A percentile compares a stretch with the other conserved stretches of the same genome.
Evolutionary conservation across 1,140 invertebrate genomes (phyloP).

Genomic region (Eumaeus atala): DNA sequence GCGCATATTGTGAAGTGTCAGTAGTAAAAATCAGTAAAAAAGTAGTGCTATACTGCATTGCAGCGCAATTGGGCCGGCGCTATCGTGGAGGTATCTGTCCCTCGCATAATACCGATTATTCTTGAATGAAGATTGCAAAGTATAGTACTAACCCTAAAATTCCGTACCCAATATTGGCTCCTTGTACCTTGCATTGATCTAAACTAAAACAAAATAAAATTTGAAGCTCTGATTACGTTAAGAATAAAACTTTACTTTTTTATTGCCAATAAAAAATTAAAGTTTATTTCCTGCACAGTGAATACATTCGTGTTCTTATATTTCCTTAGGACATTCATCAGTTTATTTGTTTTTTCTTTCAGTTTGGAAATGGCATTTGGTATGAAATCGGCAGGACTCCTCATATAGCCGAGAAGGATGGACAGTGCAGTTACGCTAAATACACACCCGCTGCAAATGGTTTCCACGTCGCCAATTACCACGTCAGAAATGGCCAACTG

Average conservation of each 20-base stretch:
- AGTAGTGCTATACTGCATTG: no score
- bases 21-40: no score
- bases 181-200: no score
- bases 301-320: neutral
- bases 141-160: no score
- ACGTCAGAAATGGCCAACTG: constrained; percentile 36
- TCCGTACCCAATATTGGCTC: no score
- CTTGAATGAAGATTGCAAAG: no score
- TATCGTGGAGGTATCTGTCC: no score
- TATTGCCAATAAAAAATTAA: neutral
- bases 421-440: constrained; percentile 30
- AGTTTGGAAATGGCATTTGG: constrained; percentile 1
- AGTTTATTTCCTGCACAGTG: neutral
- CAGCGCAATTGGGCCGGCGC: no score
- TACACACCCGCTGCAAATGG: constrained; percentile 29
- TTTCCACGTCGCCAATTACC: constrained; percentile 38
- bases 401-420: constrained; percentile 21
- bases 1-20: no score
- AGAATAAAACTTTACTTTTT: neutral
- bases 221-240: constrained; percentile 36
- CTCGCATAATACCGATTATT: no score
- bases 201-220: no score
- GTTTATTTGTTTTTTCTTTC: constrained; percentile 7
- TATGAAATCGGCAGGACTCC: constrained; percentile 27
- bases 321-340: no score